Conservation (phyloP, 2,888 invertebrate species). For the Drosophila dives region DNA sequence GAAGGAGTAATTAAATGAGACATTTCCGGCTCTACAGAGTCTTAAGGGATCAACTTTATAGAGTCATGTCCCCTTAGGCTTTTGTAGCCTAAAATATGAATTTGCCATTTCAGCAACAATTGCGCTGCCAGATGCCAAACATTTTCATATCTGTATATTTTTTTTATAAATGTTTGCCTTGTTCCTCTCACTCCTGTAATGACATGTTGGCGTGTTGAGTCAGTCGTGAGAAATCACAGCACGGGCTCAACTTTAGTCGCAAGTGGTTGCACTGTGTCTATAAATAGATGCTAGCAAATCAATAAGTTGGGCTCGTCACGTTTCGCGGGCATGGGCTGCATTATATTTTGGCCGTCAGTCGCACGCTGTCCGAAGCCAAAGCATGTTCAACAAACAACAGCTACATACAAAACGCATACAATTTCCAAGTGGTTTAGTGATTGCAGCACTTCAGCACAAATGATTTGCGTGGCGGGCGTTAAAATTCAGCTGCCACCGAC, state of each 20-base stretch:
- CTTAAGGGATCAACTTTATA: not conserved
- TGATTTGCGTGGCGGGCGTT: constrained; percentile 87
- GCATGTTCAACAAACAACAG: constrained; percentile 63
- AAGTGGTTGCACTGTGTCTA: constrained; percentile 76
- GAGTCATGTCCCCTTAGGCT: not conserved
- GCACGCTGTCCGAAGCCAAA: constrained; percentile 75
- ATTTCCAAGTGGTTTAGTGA: constrained; percentile 34
- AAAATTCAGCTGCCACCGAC: constrained; percentile 86
- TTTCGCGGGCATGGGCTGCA: constrained; percentile 46
- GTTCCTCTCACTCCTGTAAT: not conserved
- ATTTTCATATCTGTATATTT: not conserved
- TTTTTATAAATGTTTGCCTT: not conserved
- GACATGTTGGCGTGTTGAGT: not conserved
- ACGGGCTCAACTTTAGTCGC: constrained; percentile 82
- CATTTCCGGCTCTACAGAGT: not conserved
- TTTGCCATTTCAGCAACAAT: not conserved
- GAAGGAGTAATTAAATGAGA: not conserved
- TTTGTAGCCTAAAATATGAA: not conserved
- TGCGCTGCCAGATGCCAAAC: too few species aligned
- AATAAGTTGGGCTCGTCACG: constrained; percentile 63
- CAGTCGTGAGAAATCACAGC: constrained; percentile 12
- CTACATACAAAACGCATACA: constrained; percentile 40
- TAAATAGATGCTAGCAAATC: constrained; percentile 58
- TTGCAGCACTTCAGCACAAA: constrained; percentile 68
- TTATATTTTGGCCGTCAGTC: constrained; percentile 61